Base-by-base conservation (phyloP, 2,113 vertebrate species). In the Neogale vison region DNA sequence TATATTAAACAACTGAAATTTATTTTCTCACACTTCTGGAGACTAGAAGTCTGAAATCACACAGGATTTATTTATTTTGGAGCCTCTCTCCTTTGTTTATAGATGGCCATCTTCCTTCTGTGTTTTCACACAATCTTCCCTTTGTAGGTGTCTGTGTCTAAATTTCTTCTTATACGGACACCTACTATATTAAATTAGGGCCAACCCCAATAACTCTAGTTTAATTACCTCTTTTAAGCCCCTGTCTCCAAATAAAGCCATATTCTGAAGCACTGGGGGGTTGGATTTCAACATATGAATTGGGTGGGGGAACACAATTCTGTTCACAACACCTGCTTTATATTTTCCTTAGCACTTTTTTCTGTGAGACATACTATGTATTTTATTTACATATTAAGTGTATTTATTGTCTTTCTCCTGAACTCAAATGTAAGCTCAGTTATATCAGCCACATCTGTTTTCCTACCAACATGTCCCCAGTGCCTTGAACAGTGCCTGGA, bases 361-460 rank as follows among this genome's bases (percentile, higher is more conserved):
- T 89, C 24, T 96, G 67, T 61, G 21, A 52, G 67, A 80, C 31
- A 91, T 36, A 71, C 20, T 87, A 29, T 21, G 24, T 84, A 76
- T 90, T 77, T 94, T 92, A 59, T 21, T 92, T 76, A 81, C 9
- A 36, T 65, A 57, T 55, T 72, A 86, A n/a, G n/a, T 79, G 50
- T 83, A 13, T 39, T 77, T 52, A 57, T 47, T 92, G 7, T 79
- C 23, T 86, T 95, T 93, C 23, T 65, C 29, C 34, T 50, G 7
- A 59, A 50, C 23, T 93, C 93, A 97, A 83, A 93, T 47, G 4
- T 72, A 88, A 93, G 4, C n/a, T 96, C 69, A 93, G 4, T 42
- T 85, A 83, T 71, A 6, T 71, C 17, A 76, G 17, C 77, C 76
- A 67, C 21, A 39, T 65, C 18, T 79, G 26, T 94, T 92, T 89